Conservation (phyloP, 2,888 invertebrate genomes). For the Timema podura region DNA sequence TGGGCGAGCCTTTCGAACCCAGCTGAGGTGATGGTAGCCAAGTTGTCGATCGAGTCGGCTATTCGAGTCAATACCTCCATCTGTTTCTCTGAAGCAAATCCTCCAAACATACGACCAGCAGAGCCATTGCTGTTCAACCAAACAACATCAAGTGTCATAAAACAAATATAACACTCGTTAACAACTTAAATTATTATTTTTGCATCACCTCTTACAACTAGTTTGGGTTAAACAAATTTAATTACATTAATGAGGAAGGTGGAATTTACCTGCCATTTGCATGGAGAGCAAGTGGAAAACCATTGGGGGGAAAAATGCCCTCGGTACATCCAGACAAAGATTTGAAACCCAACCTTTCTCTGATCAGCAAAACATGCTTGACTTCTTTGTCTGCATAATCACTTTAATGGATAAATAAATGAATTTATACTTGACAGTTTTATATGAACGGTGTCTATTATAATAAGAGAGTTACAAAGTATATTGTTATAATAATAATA, state of each 20-base stretch:
- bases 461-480: neutral
- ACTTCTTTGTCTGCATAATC: too few relatives aligned
- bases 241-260: neutral
- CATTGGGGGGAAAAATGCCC: too few relatives aligned
- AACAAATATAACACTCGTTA: neutral
- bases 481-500: neutral
- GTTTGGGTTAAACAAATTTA: neutral
- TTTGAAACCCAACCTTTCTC: too few relatives aligned
- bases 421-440: neutral
- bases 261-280: too few relatives aligned
- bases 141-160: neutral
- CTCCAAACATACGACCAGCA: neutral
- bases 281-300: too few relatives aligned
- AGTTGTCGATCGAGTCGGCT: slow-evolving; percentile 12
- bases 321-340: too few relatives aligned
- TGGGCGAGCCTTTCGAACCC: slow-evolving; percentile 4
- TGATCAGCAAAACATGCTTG: too few relatives aligned
- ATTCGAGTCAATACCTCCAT: slow-evolving; percentile 1
- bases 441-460: neutral
- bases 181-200: neutral
- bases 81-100: neutral
- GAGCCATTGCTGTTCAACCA: slow-evolving; percentile 9
- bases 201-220: neutral
- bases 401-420: neutral
- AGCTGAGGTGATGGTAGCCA: neutral